A percentile compares a stretch with the other conserved stretches of the same genome.
Evolutionary conservation across 2,797 vertebrate genomes (phyloP).

Genomic region (Centroberyx gerrardi): DNA sequence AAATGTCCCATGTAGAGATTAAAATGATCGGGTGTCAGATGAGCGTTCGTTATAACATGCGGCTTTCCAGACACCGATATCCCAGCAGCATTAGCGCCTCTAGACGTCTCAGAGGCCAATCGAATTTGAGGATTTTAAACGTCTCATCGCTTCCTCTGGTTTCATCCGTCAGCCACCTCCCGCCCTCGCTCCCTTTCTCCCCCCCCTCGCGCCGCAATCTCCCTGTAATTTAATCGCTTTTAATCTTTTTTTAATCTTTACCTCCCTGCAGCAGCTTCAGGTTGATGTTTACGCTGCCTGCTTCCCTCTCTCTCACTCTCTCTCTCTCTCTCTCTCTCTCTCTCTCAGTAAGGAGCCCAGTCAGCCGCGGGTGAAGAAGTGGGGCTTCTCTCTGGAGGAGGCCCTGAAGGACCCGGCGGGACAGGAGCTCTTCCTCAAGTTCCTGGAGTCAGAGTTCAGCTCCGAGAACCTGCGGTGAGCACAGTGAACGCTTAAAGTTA

Average conservation of each 20-base stretch:
- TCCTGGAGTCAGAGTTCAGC: constrained; percentile 98
- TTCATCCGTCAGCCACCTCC: constrained; percentile 4
- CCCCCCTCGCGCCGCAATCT: background rate
- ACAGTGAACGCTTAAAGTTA: background rate
- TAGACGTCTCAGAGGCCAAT: background rate
- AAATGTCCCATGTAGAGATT: constrained; percentile 38
- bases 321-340: constrained; percentile 3
- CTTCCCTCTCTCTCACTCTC: background rate
- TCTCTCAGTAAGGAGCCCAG: constrained; percentile 94
- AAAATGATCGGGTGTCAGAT: constrained; percentile 55
- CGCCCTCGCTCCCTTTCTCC: background rate
- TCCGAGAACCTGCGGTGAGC: constrained; percentile 97
- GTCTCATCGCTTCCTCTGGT: constrained; percentile 7
- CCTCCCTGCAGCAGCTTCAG: constrained; percentile 10
- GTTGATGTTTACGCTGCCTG: background rate
- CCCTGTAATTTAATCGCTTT: constrained; percentile 20
- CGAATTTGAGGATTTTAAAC: constrained; percentile 8
- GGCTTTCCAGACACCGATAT: constrained; percentile 36
- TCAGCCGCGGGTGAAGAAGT: constrained; percentile 96
- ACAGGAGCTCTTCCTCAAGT: constrained; percentile 95
- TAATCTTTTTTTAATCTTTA: constrained; percentile 22
- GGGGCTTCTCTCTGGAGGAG: constrained; percentile 97
- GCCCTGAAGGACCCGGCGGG: constrained; percentile 95
- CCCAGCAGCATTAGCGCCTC: constrained; percentile 1
- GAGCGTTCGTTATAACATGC: constrained; percentile 20